Base-by-base conservation (phyloP, 1,140 invertebrate genomes). In the Homalodisca vitripennis region DNA sequence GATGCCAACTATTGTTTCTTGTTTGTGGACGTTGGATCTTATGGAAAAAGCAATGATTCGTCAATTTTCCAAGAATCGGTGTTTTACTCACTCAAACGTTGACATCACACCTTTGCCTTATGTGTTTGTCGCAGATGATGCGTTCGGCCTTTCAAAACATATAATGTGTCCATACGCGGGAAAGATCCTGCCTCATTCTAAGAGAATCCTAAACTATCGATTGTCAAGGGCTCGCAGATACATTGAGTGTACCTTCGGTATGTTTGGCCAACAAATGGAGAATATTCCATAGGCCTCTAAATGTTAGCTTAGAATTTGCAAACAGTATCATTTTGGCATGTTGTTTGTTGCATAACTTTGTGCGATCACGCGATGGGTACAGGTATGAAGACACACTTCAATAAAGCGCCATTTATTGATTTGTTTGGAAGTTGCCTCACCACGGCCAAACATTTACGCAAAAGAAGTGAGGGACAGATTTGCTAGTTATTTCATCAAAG, bases 381-480 rank as follows among this genome's bases (percentile, higher is more conserved):
- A 22, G 20, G 29, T 14, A 62, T 24, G 51, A 55, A 55, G 51
- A 55, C 20, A 13, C 20, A 10, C 24, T 20, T 55, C 24, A 55
- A n/a, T 55, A 20, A 20, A 10, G 51, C 51, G 20, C 51, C 51
- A 26, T 76, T 83, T 3, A 84, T 77, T 84, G 83, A 75, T 77
- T 77, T 1, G 84, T 84, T n/a, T 74, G 82, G 60, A 63, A 63
- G 27, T 24, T 63, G 60, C 12, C 26, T 6, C 27, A 63, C 48
- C 48, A 53, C 13, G 60, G 26, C 60, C 60, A 22, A 63, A 63
- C 22, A 24, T 63, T 63, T n/a, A 31, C 60, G 60, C 20, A 22
- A 63, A 63, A 34, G 10, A 63, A 22, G 60, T 63, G 60, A 63
- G 60, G 60, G 60, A 63, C 60, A 10, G 60, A 63, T 63, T 63